These are phyloP conservation scores for Forbesichthys agassizii DNA, from an alignment of 2,113 vertebrate genomes.

Conservation along the genomic window DNA sequence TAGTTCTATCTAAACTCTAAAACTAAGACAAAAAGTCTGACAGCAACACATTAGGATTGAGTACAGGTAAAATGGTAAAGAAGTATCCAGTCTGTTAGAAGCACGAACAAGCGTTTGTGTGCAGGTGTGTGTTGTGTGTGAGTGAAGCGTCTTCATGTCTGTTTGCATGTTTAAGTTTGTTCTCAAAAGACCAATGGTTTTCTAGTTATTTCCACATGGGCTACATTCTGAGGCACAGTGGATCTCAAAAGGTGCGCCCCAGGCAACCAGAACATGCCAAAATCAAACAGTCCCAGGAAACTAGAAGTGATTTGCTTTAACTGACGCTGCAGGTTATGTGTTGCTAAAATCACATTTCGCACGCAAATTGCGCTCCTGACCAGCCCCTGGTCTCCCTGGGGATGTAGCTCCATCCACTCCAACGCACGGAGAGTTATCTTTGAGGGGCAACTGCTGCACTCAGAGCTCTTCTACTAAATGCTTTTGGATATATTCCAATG, in stretches of 20 bases:
- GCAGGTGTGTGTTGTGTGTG: not conserved
- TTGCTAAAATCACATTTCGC: conserved; percentile 18
- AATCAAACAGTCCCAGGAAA: conserved; percentile 12
- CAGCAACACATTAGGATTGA: not conserved
- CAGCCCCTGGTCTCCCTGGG: not conserved
- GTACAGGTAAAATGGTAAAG: no score
- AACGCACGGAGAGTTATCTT: not conserved
- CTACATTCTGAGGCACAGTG: conserved; percentile 3
- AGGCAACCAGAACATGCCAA: not conserved
- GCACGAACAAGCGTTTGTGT: not conserved
- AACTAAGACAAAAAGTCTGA: conserved; percentile 4
- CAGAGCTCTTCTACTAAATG: not conserved
- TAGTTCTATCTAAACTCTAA: conserved; percentile 3
- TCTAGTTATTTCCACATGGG: conserved; percentile 33
- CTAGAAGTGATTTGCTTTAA: conserved; percentile 30
- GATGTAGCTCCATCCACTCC: conserved; percentile 3
- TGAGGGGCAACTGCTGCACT: not conserved
- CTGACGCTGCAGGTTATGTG: conserved; percentile 20
- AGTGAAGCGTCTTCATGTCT: not conserved
- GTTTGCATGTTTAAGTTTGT: no score
- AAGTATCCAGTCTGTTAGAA: not conserved
- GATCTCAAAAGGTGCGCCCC: conserved; percentile 1
- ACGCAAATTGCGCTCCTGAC: conserved; percentile 15
- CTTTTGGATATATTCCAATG: not conserved
- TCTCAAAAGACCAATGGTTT: conserved; percentile 23